phyloP scores from a whole-genome alignment of 2,888 invertebrate species.

The Ctenicera cuprea region DNA sequence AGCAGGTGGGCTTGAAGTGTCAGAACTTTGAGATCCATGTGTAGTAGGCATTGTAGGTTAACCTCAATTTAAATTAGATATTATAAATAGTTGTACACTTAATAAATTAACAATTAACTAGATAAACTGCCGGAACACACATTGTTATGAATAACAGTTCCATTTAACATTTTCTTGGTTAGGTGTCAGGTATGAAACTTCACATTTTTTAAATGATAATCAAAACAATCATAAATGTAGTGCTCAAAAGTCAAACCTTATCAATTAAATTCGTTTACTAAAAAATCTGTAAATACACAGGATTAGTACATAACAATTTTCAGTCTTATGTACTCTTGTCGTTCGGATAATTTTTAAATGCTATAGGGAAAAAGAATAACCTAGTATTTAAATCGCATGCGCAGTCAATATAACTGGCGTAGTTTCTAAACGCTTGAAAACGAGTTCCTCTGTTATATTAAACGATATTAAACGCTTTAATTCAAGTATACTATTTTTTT shows the following conservation, averaged over 20 bases:
- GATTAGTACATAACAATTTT: neutral
- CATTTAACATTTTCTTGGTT: neutral
- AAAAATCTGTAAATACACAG: conserved; percentile 18
- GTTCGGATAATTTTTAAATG: too few species aligned
- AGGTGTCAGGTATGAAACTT: neutral
- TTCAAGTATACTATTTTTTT: too few species aligned
- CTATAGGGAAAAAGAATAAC: too few species aligned
- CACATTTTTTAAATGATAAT: neutral
- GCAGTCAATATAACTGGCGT: too few species aligned
- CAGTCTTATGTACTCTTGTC: neutral
- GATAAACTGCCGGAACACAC: neutral
- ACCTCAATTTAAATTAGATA: conserved; percentile 3
- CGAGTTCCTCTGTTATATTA: too few species aligned
- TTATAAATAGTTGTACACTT: neutral
- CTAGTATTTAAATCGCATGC: too few species aligned
- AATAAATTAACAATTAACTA: neutral
- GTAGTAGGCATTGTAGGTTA: conserved; percentile 35
- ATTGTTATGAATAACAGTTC: neutral
- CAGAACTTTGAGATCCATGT: conserved; percentile 40
- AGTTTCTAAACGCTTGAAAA: too few species aligned
- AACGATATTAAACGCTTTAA: too few species aligned
- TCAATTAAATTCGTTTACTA: conserved; percentile 3
- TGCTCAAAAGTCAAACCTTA: neutral
- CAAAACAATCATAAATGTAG: neutral
- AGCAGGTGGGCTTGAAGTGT: conserved; percentile 16